These are phyloP conservation scores for Actenoides hombroni DNA, from an alignment of 2,113 vertebrate genomes.

Conservation along the genomic window DNA sequence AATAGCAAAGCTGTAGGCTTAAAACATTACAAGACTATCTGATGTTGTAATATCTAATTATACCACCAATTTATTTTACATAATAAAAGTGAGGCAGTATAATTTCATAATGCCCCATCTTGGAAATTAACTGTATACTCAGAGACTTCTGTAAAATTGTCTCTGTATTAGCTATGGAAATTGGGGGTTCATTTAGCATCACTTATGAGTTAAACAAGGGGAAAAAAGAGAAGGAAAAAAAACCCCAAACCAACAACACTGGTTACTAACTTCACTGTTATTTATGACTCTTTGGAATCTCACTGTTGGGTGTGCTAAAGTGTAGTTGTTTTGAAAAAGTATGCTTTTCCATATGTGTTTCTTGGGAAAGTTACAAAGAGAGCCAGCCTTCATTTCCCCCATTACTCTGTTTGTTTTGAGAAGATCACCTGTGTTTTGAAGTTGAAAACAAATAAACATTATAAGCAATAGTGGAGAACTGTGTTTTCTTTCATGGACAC, in stretches of 20 bases:
- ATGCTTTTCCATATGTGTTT: slow-evolving; percentile 25
- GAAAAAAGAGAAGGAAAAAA: too few relatives aligned
- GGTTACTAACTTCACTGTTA: not conserved
- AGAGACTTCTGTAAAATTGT: not conserved
- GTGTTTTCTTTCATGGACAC: slow-evolving; percentile 43
- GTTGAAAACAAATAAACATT: slow-evolving; percentile 64
- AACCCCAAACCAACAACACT: not conserved
- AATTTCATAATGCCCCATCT: not conserved
- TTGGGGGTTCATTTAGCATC: not conserved
- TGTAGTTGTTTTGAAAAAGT: slow-evolving; percentile 1
- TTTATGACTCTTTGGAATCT: not conserved
- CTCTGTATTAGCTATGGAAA: not conserved
- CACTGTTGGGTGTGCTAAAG: not conserved
- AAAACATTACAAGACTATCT: not conserved
- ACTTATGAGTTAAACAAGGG: not conserved
- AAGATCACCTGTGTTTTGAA: slow-evolving; percentile 60
- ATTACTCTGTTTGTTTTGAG: slow-evolving; percentile 49
- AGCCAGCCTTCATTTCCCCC: not conserved
- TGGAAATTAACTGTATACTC: not conserved
- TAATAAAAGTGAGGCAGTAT: not conserved
- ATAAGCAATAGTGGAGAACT: slow-evolving; percentile 33
- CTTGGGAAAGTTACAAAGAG: slow-evolving; percentile 41
- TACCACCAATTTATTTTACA: not conserved
- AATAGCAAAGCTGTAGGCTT: not conserved
- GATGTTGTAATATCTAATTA: not conserved